Evolutionary conservation across 2,888 invertebrate genomes (phyloP), one percentile per base, ranked within the genome.

Genomic region (Aphrophora alni): DNA sequence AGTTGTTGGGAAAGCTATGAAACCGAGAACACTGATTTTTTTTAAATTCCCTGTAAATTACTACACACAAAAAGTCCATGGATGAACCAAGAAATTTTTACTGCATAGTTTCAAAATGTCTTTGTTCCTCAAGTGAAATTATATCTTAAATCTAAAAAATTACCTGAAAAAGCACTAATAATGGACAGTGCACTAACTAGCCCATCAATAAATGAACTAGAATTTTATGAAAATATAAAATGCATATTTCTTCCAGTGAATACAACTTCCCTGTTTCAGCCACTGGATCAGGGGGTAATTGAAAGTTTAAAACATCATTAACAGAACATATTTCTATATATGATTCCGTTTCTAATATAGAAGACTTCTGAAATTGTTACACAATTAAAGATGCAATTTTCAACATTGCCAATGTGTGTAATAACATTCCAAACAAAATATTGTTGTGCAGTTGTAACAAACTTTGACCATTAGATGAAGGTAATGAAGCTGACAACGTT

Each of bases 1-100:
- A 70, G 77, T 86, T 8, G 84, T 87, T 80, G 85, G 86, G 0
- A 86, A 86, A 83, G 83, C 84, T n/a, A 82, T 84, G 75, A 86
- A 86, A 17, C 84, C 86, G n/a, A 76, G 84, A 28, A 83, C 84
- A 69, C 85, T 86, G 38, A 85, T 84, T 10, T 1, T 1, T 69
- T 1, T 21, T 17, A 14, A 14, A 2, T 14, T 69, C 1, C 72
- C 80, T 1, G 79, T 76, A 59, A 38, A 24, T 44, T 77, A 82
- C 70, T 80, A 26, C 72, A 59, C 27, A 25, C 80, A 76, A 44
- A 26, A 25, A 27, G 68, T 24, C 33, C 26, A 74, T 80, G 78
- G 69, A 80, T 80, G 76, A 81, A 12, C 21, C 3, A 74, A 25
- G 51, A 0, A 10, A n/a, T 73, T 2, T 80, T 79, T 24, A 38